phyloP scores from a whole-genome alignment of 2,113 vertebrate species.

The Sapayoa aenigma region DNA sequence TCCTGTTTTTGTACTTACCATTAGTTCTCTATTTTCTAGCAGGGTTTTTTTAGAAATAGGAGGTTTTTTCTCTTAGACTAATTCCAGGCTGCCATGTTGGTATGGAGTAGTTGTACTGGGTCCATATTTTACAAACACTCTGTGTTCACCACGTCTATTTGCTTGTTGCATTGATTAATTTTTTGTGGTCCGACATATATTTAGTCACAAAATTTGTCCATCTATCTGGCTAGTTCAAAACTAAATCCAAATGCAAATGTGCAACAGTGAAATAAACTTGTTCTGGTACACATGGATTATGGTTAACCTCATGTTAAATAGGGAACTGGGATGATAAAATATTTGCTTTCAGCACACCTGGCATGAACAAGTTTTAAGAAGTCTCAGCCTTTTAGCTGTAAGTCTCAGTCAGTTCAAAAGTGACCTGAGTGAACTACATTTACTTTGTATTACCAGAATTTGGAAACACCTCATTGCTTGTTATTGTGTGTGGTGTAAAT shows the following conservation, averaged over 20 bases:
- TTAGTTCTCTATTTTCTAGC: neutral
- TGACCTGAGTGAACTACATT: neutral
- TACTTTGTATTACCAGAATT: neutral
- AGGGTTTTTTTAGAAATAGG: neutral
- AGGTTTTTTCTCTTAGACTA: neutral
- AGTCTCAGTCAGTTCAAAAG: neutral
- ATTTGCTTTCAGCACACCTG: neutral
- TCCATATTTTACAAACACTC: neutral
- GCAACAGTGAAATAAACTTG: neutral
- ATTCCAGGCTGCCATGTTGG: neutral
- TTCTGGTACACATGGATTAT: neutral
- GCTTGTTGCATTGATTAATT: neutral
- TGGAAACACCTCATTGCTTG: neutral
- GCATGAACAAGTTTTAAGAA: neutral
- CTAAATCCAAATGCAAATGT: neutral
- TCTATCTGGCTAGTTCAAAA: neutral
- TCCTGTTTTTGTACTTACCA: neutral
- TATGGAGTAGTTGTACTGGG: neutral
- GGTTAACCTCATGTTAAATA: neutral
- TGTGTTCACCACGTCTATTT: neutral
- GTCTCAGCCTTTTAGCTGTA: neutral
- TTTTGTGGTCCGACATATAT: neutral
- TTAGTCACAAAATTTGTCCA: neutral
- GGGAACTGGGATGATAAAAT: neutral
- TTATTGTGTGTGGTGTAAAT: neutral